Conservation (phyloP, 2,797 vertebrate species). For the Pachyuromys duprasi region DNA sequence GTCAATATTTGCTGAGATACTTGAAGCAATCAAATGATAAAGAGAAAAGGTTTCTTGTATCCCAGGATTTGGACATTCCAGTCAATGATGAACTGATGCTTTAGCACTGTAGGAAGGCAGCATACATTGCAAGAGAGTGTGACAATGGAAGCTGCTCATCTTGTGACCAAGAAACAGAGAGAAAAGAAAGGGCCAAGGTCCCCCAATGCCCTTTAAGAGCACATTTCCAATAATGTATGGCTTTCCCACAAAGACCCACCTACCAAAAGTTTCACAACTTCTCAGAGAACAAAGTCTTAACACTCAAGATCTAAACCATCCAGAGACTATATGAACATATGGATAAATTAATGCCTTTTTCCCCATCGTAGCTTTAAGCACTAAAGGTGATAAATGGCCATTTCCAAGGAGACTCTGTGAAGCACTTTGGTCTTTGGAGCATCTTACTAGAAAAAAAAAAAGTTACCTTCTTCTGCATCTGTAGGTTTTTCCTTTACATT, state of each 20-base stretch:
- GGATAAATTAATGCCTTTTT: neutral
- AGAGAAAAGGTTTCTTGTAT: neutral
- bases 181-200: neutral
- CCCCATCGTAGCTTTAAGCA: neutral
- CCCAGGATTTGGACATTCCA: neutral
- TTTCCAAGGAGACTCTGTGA: neutral
- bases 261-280: neutral
- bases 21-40: neutral
- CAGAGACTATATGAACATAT: neutral
- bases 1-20: neutral
- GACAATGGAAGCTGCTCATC: too few species aligned
- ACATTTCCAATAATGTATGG: neutral
- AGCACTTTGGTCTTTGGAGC: neutral
- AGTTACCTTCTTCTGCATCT: slow-evolving; percentile 60
- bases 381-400: neutral
- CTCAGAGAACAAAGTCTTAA: neutral
- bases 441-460: neutral
- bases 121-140: too few species aligned
- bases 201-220: neutral
- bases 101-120: neutral
- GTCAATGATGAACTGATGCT: neutral
- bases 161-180: neutral
- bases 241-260: neutral
- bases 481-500: slow-evolving; percentile 52
- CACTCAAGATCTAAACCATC: neutral